Base-by-base conservation (phyloP, 1,140 invertebrate genomes). In the Drosophila subpulchrella region DNA sequence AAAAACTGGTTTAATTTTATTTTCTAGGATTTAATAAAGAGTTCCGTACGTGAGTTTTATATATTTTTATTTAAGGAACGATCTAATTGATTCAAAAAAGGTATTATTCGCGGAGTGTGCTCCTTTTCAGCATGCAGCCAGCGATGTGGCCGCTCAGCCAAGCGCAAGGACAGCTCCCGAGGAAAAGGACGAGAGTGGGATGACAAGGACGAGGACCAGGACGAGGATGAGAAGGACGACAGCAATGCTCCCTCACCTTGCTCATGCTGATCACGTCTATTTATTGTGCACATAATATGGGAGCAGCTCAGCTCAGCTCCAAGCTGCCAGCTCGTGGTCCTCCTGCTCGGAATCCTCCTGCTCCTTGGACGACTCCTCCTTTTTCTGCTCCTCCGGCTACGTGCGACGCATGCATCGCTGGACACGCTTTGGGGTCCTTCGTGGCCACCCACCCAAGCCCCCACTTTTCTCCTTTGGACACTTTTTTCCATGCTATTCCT, bases 231-330 rank as follows among this genome's bases (percentile, higher is more conserved):
- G 58, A 59, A 50, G 46, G 56, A 65, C 79, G 65, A 41, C 65
- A 62, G 65, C 75, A 66, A 72, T 62, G 62, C 80, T 78, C 46
- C 59, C 63, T 48, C 66, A 62, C 60, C 86, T 86, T 82, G 68
- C 59, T 75, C 81, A 91, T 91, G 86, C 90, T 90, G 90, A 91
- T 91, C 90, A 91, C 90, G 90, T 91, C 88, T 91, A 91, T 91
- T 91, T 91, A 91, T 91, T 91, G 90, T 91, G 88, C 86, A 91
- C 81, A 91, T 91, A 91, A 91, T 91, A 91, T 91, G 90, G 90
- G 90, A 89, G 86, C 91, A 81, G 65, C 75, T 34, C 32, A 34
- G 32, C 32, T 34, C 32, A 10, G 32, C 32, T 57, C 24, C 42
- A 11, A 46, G 30, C 60, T 24, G 13, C 44, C 32, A 55, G 46